Evolutionary conservation across 2,888 invertebrate species (phyloP), one percentile per base, ranked within the genome.

Genomic region (Polylopha cassiicola): DNA sequence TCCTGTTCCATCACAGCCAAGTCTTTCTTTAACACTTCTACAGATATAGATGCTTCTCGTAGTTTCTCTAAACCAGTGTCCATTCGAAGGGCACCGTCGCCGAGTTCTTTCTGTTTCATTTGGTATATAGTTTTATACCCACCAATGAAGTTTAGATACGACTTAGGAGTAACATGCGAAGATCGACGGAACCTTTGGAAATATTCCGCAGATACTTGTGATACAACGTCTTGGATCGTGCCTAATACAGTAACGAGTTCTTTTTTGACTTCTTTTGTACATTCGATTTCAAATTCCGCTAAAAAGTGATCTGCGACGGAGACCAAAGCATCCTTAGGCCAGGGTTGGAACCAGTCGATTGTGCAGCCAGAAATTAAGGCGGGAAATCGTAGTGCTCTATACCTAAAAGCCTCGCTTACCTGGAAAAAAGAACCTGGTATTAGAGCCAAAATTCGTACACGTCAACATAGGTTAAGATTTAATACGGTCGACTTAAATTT

Each of bases 281-380:
- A 97, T 61, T 93, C 95, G 30, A 98, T 95, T 75, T 92, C 90
- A 70, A 96, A 98, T 56, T 94, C 94, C 9, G 90, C 87, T 23
- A 98, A 87, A 74, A 97, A 98, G 81, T 98, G 97, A 64, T 92
- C 90, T 3, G 98, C 97, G 7, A 98, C 98, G 14, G 94, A 90
- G 33, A 98, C 92, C 17, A 98, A 84, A 11, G 98, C 98, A 72
- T 97, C 97, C 69, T 93, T 94, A 0, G 98, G 98, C 98, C 98
- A 98, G 2, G 97, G 95, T 67, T 97, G 97, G 61, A 98, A 97
- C 98, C 98, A 98, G 74, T 98, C 97, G 50, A 98, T 95, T 0
- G 98, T 98, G 66, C 98, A 98, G 5, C 98, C 98, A n/a, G 97
- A 96, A 54, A 98, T 96, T 18, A 98, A 84, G 1, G 97, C 97